Conservation (phyloP, 2,888 invertebrate genomes). For the Stomorhina lunata region DNA sequence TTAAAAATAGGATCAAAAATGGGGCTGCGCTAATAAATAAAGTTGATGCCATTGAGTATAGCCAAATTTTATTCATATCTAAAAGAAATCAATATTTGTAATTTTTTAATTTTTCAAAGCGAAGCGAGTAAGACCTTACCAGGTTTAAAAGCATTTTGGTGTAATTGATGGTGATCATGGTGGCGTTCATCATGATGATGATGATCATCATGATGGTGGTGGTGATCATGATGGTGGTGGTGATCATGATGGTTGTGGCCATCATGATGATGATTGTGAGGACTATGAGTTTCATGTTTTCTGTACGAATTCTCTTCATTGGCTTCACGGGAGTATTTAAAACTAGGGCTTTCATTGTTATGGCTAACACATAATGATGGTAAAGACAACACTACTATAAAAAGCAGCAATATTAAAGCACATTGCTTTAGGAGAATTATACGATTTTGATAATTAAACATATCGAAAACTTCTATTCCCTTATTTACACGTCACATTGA, state of each 20-base stretch:
- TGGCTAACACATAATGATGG: conserved; percentile 79
- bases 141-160: background rate
- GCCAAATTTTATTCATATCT: conserved; percentile 82
- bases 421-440: background rate
- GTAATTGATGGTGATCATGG: background rate
- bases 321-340: conserved; percentile 89
- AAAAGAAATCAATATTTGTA: background rate
- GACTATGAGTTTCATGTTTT: conserved; percentile 54
- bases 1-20: conserved; percentile 93
- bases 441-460: background rate
- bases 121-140: conserved; percentile 37
- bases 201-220: conserved; percentile 46
- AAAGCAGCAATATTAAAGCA: conserved; percentile 43
- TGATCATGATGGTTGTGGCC: conserved; percentile 47
- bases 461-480: background rate
- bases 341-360: conserved; percentile 85
- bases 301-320: conserved; percentile 70
- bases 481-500: conserved; percentile 15
- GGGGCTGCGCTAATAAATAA: conserved; percentile 97
- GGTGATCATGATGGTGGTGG: conserved; percentile 17
- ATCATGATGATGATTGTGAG: conserved; percentile 65
- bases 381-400: conserved; percentile 76
- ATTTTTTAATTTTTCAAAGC: background rate
- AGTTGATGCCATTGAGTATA: conserved; percentile 93
- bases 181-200: conserved; percentile 66